These are phyloP conservation scores for Sebastiscus tertius DNA, from an alignment of 2,797 vertebrate species.

Conservation along the genomic window DNA sequence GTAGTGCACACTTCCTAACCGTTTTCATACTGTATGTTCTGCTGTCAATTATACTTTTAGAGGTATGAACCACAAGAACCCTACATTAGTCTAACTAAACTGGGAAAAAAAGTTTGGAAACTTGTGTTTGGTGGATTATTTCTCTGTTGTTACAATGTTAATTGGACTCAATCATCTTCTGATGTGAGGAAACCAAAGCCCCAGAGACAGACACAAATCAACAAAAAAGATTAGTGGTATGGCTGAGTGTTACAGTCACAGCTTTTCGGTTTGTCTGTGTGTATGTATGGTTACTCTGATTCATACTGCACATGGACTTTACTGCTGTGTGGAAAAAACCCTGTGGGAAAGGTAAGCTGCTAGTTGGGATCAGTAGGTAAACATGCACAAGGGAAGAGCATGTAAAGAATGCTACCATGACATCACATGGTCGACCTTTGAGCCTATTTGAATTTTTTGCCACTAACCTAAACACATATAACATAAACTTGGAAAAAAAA, in stretches of 20 bases:
- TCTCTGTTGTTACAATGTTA: too few species aligned
- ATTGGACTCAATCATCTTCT: slow-evolving; percentile 62
- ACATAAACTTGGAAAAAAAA: too few species aligned
- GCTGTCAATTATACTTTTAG: neutral
- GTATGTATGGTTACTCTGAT: slow-evolving; percentile 45
- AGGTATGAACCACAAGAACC: neutral
- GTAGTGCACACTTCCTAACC: neutral
- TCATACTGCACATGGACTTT: slow-evolving; percentile 45
- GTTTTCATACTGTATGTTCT: neutral
- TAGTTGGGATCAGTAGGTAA: slow-evolving; percentile 47
- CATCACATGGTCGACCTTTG: slow-evolving; percentile 40
- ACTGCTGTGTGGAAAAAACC: neutral
- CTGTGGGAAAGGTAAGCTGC: slow-evolving; percentile 45
- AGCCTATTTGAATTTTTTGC: neutral
- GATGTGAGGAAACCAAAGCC: slow-evolving; percentile 42
- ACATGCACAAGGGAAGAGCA: slow-evolving; percentile 46
- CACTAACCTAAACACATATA: neutral
- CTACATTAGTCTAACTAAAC: neutral
- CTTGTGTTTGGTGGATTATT: too few species aligned
- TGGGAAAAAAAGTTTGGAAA: too few species aligned
- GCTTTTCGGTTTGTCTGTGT: slow-evolving; percentile 35
- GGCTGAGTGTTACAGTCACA: slow-evolving; percentile 36
- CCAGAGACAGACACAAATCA: slow-evolving; percentile 37
- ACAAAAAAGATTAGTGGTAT: slow-evolving; percentile 16
- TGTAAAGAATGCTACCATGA: slow-evolving; percentile 61